phyloP scores from a whole-genome alignment of 2,888 invertebrate species.

The Arge pagana region DNA sequence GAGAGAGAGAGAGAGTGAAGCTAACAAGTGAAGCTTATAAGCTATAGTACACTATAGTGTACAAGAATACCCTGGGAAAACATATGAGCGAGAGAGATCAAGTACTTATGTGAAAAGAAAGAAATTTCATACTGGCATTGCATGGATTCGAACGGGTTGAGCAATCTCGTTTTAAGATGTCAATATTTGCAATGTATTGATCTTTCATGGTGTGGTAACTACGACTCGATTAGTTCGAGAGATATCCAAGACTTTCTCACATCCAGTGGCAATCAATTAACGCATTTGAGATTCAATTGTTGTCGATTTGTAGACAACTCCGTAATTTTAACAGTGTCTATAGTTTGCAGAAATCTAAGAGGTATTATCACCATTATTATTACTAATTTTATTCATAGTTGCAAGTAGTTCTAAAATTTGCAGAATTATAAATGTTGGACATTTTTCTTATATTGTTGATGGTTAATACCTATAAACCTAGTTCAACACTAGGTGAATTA shows the following conservation, averaged over 20 bases:
- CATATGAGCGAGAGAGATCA: too few species aligned
- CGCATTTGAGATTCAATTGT: conserved; percentile 77
- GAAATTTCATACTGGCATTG: conserved; percentile 84
- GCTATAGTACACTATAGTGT: too few species aligned
- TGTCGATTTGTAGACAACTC: conserved; percentile 76
- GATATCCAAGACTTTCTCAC: conserved; percentile 58
- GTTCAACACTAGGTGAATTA: too few species aligned
- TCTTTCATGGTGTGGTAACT: conserved; percentile 88
- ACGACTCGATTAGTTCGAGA: conserved; percentile 60
- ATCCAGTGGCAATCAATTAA: conserved; percentile 69
- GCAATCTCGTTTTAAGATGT: conserved; percentile 65
- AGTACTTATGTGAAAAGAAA: conserved; percentile 73
- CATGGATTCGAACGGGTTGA: conserved; percentile 66
- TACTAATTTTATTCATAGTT: not conserved
- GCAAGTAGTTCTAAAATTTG: not conserved
- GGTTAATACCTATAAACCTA: too few species aligned
- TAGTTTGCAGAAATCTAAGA: conserved; percentile 71
- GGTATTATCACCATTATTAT: too few species aligned
- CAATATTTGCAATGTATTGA: conserved; percentile 77
- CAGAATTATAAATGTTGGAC: too few species aligned
- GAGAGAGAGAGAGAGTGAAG: too few species aligned
- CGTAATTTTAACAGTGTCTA: conserved; percentile 69
- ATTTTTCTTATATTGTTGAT: too few species aligned
- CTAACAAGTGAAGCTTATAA: too few species aligned
- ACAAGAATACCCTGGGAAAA: too few species aligned